Evolutionary conservation across 2,888 invertebrate genomes (phyloP).

Genomic region (Cephus sareptanus): DNA sequence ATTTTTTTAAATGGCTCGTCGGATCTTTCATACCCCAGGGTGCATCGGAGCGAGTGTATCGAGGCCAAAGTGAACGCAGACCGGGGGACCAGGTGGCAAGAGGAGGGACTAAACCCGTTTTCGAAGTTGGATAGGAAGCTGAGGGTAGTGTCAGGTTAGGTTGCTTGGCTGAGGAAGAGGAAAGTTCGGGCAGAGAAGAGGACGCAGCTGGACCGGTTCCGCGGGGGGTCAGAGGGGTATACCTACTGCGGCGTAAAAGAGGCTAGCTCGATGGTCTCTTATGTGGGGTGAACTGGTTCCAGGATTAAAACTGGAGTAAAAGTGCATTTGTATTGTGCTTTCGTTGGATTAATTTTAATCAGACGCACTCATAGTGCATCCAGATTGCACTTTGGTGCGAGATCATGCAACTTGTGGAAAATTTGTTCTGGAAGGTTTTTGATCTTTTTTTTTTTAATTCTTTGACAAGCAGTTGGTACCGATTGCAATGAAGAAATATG

Average conservation of each 20-base stretch:
- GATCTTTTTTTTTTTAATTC: neutral
- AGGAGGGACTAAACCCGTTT: slow-evolving; percentile 1
- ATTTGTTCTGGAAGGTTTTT: neutral
- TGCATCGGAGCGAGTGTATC: neutral
- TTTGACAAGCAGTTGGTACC: neutral
- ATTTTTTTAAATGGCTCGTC: neutral
- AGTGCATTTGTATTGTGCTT: slow-evolving; percentile 43
- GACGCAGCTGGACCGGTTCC: slow-evolving; percentile 19
- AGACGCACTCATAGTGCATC: neutral
- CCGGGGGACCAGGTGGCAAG: neutral
- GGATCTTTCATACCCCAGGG: neutral
- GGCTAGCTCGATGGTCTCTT: slow-evolving; percentile 48
- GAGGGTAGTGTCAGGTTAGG: neutral
- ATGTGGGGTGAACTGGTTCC: slow-evolving; percentile 54
- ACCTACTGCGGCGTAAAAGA: slow-evolving; percentile 33
- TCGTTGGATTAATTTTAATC: slow-evolving; percentile 25
- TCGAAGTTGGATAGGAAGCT: neutral
- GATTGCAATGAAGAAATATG: neutral
- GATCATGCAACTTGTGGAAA: neutral
- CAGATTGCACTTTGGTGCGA: neutral
- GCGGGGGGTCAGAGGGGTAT: slow-evolving; percentile 15
- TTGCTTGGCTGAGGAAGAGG: slow-evolving; percentile 20
- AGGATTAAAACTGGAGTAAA: slow-evolving; percentile 58
- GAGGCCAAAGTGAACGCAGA: slow-evolving; percentile 1
- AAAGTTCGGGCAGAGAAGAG: slow-evolving; percentile 21